phyloP scores from a whole-genome alignment of 37 sponge, comb jelly and placozoan species.

The Aphrocallistes beatrix region DNA sequence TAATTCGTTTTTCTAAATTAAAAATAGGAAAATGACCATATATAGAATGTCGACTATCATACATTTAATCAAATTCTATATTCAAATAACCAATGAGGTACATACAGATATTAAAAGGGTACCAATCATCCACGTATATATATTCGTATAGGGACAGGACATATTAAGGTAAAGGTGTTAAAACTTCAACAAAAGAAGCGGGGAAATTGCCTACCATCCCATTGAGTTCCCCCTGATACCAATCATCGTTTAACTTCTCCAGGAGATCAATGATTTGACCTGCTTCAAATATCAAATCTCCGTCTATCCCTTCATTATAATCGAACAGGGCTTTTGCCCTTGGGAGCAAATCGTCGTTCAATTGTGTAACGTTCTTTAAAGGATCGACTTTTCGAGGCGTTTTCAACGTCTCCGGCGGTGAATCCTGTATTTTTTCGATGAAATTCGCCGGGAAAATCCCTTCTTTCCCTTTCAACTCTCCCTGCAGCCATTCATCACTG shows the following conservation, averaged over 20 bases:
- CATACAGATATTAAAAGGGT: no score
- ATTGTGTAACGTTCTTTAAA: neutral
- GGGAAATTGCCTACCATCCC: neutral
- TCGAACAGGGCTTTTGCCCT: neutral
- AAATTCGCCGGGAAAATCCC: conserved; percentile 29
- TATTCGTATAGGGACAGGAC: no score
- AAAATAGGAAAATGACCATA: no score
- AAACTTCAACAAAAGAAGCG: neutral
- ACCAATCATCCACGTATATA: no score
- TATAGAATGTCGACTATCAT: no score
- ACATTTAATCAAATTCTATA: no score
- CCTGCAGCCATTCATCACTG: conserved; percentile 28
- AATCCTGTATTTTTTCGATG: conserved; percentile 1
- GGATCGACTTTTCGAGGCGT: neutral
- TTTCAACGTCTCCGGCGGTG: neutral
- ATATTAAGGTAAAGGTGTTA: neutral
- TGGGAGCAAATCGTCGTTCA: neutral
- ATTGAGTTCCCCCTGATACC: neutral
- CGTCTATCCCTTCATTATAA: neutral
- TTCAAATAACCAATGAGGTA: no score
- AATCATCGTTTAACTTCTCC: neutral
- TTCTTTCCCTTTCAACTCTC: conserved; percentile 24
- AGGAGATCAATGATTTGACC: neutral
- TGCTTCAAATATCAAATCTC: neutral
- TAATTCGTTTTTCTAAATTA: no score